Conservation (phyloP, 2,113 vertebrate genomes). For the Rhodinocichla rosea region DNA sequence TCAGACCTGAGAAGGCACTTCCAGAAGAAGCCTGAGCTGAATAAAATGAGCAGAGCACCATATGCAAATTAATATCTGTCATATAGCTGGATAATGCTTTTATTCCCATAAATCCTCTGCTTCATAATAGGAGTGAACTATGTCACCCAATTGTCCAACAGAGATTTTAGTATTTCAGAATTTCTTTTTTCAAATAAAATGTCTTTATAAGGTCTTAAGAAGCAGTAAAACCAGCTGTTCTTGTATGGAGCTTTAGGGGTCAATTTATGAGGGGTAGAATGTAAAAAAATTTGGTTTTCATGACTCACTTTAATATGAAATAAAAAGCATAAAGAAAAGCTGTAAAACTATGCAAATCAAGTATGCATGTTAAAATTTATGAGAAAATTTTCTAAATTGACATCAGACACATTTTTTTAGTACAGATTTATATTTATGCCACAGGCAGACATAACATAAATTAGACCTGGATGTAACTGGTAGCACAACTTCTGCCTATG, state of each 20-base stretch:
- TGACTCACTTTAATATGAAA: neutral
- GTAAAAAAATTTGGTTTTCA: neutral
- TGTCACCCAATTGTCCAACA: neutral
- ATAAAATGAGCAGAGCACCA: neutral
- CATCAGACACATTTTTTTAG: neutral
- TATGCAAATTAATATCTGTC: neutral
- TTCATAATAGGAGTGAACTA: neutral
- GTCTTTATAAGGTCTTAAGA: neutral
- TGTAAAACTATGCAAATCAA: neutral
- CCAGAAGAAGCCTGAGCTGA: neutral
- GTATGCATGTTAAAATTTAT: neutral
- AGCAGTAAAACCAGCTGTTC: slow-evolving; percentile 1
- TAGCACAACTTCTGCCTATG: neutral
- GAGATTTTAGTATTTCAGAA: neutral
- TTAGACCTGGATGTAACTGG: neutral
- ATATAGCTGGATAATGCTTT: neutral
- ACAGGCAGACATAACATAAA: neutral
- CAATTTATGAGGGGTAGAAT: neutral
- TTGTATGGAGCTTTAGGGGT: neutral
- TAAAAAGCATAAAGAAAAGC: neutral
- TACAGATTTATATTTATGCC: neutral
- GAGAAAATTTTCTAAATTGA: neutral
- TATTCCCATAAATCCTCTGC: neutral
- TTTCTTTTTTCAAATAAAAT: neutral
- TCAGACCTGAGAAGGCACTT: neutral